Evolutionary conservation across 2,113 vertebrate genomes (phyloP).

Genomic region (Syrmaticus mikado): DNA sequence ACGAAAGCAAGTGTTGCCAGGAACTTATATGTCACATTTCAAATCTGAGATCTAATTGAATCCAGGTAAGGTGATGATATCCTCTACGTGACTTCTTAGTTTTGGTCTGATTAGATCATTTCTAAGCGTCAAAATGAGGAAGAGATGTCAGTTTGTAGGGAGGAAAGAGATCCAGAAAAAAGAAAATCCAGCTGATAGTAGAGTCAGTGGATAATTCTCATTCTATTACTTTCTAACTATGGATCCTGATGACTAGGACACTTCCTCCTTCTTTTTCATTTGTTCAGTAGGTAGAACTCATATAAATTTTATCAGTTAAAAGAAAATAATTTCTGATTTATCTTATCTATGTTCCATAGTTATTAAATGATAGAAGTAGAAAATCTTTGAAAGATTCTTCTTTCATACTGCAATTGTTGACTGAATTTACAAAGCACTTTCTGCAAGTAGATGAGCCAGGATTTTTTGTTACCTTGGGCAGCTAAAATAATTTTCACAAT

Average conservation of each 20-base stretch:
- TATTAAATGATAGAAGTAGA: not conserved
- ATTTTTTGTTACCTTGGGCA: not conserved
- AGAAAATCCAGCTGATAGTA: not conserved
- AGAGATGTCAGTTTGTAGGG: not conserved
- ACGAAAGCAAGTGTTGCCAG: not conserved
- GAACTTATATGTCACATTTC: not conserved
- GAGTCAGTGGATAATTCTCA: not conserved
- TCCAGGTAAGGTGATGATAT: not conserved
- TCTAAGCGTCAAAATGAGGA: not conserved
- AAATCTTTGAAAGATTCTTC: not conserved
- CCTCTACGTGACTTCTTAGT: rapidly evolving
- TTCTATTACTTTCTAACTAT: not conserved
- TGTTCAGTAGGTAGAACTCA: not conserved
- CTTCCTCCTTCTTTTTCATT: not conserved
- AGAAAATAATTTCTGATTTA: not conserved
- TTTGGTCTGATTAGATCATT: not conserved
- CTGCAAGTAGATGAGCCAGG: not conserved
- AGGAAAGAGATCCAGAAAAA: not conserved
- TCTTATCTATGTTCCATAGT: not conserved
- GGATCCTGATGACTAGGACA: not conserved
- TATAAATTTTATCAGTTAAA: not conserved
- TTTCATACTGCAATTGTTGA: not conserved
- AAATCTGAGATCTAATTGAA: not conserved
- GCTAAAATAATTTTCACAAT: not conserved
- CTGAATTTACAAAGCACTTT: not conserved